These are phyloP conservation scores for Crocuta crocuta DNA, from an alignment of 2,113 vertebrate species.

Conservation along the genomic window DNA sequence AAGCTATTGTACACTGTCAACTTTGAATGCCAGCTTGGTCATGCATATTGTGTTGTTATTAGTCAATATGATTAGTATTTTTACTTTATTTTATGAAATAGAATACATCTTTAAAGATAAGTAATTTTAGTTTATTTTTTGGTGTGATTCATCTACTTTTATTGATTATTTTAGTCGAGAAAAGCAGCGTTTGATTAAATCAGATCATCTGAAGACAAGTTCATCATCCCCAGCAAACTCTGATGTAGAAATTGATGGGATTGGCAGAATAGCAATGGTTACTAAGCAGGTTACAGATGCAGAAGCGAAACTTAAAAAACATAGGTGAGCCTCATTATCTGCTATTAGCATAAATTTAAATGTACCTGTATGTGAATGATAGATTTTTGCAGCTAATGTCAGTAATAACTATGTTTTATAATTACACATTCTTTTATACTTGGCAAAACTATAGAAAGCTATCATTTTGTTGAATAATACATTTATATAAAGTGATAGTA, in stretches of 20 bases:
- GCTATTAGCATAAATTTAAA: not conserved
- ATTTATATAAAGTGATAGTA: constrained; percentile 25
- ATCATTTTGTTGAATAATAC: not conserved
- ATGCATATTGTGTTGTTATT: not conserved
- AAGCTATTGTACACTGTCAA: not conserved
- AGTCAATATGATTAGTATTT: constrained; percentile 7
- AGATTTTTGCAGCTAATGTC: not conserved
- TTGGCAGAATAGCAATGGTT: constrained; percentile 86
- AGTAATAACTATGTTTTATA: not conserved
- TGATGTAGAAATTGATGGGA: constrained; percentile 87
- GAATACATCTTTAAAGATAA: constrained; percentile 37
- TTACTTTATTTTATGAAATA: constrained; percentile 30
- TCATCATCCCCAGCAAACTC: constrained; percentile 83
- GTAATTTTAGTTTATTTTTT: constrained; percentile 29
- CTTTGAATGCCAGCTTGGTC: not conserved
- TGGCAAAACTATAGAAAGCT: not conserved
- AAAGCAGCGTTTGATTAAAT: constrained; percentile 92
- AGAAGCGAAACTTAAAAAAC: constrained; percentile 92
- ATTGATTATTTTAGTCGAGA: constrained; percentile 89
- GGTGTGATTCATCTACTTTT: constrained; percentile 17
- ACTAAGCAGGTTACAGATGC: constrained; percentile 90
- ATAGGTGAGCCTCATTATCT: constrained; percentile 87
- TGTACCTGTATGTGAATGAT: not conserved
- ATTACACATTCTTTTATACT: constrained; percentile 5
- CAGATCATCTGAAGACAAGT: constrained; percentile 84